Conservation (phyloP, 2,797 vertebrate genomes). For the Psittacula echo region DNA sequence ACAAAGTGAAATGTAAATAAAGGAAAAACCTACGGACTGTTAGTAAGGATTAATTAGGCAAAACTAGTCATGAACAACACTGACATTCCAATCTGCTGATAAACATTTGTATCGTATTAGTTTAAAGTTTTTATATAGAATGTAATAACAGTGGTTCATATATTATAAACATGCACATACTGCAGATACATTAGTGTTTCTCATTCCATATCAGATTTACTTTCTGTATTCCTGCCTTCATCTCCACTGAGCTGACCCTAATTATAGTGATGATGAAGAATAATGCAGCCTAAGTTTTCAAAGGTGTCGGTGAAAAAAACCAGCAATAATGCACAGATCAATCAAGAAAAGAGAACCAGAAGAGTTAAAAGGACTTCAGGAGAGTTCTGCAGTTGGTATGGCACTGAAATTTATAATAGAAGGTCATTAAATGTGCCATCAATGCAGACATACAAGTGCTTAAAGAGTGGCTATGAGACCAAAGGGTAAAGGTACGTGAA, state of each 20-base stretch:
- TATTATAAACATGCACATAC: not conserved
- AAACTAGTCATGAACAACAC: not conserved
- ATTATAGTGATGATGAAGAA: not conserved
- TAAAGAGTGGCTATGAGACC: not conserved
- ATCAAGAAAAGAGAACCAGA: not conserved
- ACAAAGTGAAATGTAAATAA: not conserved
- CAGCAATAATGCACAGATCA: not conserved
- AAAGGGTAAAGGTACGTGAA: not conserved
- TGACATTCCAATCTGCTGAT: not conserved
- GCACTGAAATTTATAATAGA: not conserved
- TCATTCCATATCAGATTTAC: not conserved
- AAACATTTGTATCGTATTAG: not conserved
- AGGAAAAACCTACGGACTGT: not conserved
- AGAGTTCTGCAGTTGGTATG: not conserved
- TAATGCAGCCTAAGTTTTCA: not conserved
- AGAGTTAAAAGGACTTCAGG: not conserved
- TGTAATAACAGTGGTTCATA: not conserved
- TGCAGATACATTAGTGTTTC: not conserved
- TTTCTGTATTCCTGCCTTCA: not conserved
- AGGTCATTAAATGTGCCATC: not conserved
- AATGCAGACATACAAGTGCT: not conserved
- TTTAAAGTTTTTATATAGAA: not conserved
- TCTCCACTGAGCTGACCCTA: not conserved
- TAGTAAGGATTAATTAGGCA: not conserved
- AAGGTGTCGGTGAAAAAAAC: not conserved